Conservation (phyloP, 2,888 invertebrate genomes). For the Cacoxenus indagator region DNA sequence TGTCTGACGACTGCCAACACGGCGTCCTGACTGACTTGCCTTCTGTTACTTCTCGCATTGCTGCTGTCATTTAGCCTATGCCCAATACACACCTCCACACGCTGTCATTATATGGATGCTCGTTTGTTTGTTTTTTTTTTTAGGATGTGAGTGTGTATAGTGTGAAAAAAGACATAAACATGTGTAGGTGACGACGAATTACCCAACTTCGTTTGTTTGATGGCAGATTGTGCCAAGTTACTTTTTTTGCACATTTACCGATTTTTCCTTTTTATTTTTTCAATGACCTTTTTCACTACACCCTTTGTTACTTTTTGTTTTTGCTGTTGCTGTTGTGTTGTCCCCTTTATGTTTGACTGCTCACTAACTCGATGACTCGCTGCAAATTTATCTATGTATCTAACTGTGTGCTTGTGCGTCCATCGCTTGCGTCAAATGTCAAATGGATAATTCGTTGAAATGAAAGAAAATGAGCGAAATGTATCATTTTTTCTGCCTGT, state of each 20-base stretch:
- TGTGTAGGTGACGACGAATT: slow-evolving; percentile 15
- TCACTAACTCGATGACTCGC: slow-evolving; percentile 7
- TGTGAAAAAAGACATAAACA: slow-evolving; percentile 5
- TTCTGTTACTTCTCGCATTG: slow-evolving; percentile 1
- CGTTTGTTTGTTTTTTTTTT: too few species aligned
- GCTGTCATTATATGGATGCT: neutral
- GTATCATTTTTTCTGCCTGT: slow-evolving; percentile 5
- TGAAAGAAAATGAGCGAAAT: slow-evolving; percentile 16
- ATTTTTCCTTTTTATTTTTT: slow-evolving; percentile 40
- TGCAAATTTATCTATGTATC: too few species aligned
- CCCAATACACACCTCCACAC: slow-evolving; percentile 40
- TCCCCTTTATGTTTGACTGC: too few species aligned
- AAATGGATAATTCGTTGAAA: slow-evolving; percentile 22
- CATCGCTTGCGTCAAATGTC: slow-evolving; percentile 17
- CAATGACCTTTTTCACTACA: too few species aligned
- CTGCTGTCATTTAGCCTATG: too few species aligned
- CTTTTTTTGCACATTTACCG: slow-evolving; percentile 57
- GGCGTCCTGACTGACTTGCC: slow-evolving; percentile 2
- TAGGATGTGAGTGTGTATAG: too few species aligned
- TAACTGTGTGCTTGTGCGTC: neutral
- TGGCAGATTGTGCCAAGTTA: slow-evolving; percentile 50
- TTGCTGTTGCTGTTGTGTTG: too few species aligned
- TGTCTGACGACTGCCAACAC: slow-evolving; percentile 44
- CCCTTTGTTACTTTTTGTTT: too few species aligned
- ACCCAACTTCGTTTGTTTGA: neutral